Conservation (phyloP, 1,140 invertebrate genomes). For the Charaxes varanes region DNA sequence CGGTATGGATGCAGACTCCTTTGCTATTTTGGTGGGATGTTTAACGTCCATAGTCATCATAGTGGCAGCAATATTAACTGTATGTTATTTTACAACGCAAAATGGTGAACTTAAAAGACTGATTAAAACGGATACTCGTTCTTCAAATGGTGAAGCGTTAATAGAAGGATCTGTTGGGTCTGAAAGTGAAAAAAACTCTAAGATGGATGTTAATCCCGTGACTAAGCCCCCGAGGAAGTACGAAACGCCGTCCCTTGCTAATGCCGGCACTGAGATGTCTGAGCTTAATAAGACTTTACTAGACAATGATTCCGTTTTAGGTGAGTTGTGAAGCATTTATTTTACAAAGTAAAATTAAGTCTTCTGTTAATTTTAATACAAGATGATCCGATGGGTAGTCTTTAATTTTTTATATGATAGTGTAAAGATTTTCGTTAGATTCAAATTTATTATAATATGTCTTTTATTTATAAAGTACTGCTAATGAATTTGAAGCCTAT, state of each 20-base stretch:
- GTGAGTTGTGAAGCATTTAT: constrained; percentile 67
- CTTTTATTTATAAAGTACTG: too few species aligned
- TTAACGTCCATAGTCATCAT: constrained; percentile 74
- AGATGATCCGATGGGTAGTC: too few species aligned
- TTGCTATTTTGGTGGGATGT: constrained; percentile 73
- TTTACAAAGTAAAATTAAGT: constrained; percentile 1
- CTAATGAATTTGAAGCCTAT: too few species aligned
- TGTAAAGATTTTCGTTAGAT: too few species aligned
- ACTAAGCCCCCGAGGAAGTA: constrained; percentile 82
- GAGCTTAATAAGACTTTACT: constrained; percentile 85
- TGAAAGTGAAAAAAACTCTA: constrained; percentile 84
- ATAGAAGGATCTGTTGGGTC: constrained; percentile 75
- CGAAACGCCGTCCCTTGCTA: constrained; percentile 78
- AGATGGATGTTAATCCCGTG: constrained; percentile 86
- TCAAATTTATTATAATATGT: too few species aligned
- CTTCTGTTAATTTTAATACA: too few species aligned
- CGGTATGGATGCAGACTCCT: constrained; percentile 61
- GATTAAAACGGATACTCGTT: constrained; percentile 77
- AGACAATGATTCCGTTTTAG: constrained; percentile 79
- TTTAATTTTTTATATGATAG: too few species aligned
- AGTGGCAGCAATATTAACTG: constrained; percentile 75
- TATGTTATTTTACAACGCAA: constrained; percentile 80
- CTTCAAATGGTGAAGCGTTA: constrained; percentile 76
- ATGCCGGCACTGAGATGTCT: constrained; percentile 83
- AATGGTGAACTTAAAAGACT: constrained; percentile 74